Percentiles rank a stretch among this genome's conserved stretches.
Conservation (phyloP, 2,797 vertebrate genomes). For the Lepus oiostolus region DNA sequence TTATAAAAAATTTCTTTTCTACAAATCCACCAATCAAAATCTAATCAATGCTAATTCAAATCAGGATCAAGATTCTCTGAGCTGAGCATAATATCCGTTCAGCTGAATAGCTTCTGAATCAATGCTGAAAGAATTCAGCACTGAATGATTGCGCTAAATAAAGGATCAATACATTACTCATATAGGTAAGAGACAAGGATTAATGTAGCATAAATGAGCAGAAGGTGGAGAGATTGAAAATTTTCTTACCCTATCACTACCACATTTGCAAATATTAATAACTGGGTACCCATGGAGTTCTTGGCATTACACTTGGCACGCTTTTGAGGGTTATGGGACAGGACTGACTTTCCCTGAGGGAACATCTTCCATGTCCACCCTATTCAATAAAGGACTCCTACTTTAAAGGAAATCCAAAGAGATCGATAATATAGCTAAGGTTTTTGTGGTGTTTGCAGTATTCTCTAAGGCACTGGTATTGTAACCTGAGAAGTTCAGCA, state of each 20-base stretch:
- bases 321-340: neutral
- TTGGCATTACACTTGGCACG: neutral
- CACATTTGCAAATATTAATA: neutral
- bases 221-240: neutral
- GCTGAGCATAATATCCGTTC: neutral
- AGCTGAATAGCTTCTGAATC: neutral
- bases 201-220: neutral
- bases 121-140: neutral
- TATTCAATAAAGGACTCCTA: neutral
- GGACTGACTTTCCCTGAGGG: neutral
- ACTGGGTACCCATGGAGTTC: neutral
- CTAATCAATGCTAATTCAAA: neutral
- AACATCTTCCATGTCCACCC: neutral
- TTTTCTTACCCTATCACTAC: neutral
- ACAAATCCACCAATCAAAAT: neutral
- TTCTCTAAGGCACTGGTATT: neutral
- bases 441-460: neutral
- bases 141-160: neutral
- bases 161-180: neutral
- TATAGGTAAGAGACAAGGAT: neutral
- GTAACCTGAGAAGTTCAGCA: neutral
- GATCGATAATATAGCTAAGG: neutral
- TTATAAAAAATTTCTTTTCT: neutral
- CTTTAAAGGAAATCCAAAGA: constrained; percentile 21
- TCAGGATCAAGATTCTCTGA: neutral